Percentiles rank a stretch among this genome's conserved stretches.
phyloP scores from a whole-genome alignment of 2,113 vertebrate species.

The Poecilia latipinna region DNA sequence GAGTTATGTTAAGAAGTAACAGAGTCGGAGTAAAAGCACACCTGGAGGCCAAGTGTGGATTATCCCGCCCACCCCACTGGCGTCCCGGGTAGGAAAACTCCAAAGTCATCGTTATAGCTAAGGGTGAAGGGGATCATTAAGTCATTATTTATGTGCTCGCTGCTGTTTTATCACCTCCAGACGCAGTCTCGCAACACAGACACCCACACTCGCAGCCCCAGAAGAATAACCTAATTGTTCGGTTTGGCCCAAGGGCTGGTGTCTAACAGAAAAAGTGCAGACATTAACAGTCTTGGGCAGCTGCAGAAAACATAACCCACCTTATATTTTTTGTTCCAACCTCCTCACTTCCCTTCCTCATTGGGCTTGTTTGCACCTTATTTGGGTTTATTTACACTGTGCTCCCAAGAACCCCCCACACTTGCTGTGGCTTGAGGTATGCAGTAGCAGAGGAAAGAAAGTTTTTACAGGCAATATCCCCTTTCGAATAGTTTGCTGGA shows the following conservation, averaged over 20 bases:
- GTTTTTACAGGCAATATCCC: constrained; percentile 66
- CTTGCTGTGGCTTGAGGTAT: constrained; percentile 29
- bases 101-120: constrained; percentile 70
- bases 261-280: constrained; percentile 64
- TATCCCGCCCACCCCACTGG: constrained; percentile 13
- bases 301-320: constrained; percentile 32
- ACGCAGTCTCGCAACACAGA: constrained; percentile 60
- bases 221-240: constrained; percentile 72
- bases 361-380: constrained; percentile 63
- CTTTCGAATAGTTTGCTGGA: constrained; percentile 54
- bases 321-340: not conserved
- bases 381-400: constrained; percentile 64
- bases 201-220: constrained; percentile 58
- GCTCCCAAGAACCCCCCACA: constrained; percentile 25
- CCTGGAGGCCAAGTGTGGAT: constrained; percentile 81
- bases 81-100: constrained; percentile 54
- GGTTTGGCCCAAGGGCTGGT: constrained; percentile 50
- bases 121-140: constrained; percentile 77
- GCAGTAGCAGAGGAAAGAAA: constrained; percentile 12
- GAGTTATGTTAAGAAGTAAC: constrained; percentile 11
- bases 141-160: constrained; percentile 79
- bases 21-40: constrained; percentile 43
- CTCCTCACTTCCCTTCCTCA: not conserved
- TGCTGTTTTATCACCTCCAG: constrained; percentile 77
- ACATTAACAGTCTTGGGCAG: constrained; percentile 64